phyloP scores from a whole-genome alignment of 2,113 vertebrate species.

The Menura novaehollandiae region DNA sequence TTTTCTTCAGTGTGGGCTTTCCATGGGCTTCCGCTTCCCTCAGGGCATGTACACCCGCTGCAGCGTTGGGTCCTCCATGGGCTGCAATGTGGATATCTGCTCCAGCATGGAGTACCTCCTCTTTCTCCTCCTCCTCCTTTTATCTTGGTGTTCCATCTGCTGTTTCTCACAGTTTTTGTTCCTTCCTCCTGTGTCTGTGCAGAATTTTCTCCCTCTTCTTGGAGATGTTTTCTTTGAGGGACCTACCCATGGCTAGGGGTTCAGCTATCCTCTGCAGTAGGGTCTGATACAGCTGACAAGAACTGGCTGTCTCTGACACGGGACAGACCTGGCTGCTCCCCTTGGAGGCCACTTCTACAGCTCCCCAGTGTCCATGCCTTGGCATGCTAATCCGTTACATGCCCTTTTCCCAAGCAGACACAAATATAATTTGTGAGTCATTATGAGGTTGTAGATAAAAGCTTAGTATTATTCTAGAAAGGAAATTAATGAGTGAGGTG shows the following conservation, averaged over 20 bases:
- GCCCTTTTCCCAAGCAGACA: neutral
- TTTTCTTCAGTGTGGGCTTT: neutral
- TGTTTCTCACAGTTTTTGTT: neutral
- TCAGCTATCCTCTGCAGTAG: accelerated
- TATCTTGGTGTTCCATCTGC: neutral
- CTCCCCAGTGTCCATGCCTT: accelerated
- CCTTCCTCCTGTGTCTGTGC: neutral
- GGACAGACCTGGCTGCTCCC: neutral
- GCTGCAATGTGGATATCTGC: neutral
- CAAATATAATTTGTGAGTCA: neutral
- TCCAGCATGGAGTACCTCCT: neutral
- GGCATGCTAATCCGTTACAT: neutral
- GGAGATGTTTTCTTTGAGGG: accelerated
- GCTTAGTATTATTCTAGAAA: neutral
- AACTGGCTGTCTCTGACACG: accelerated
- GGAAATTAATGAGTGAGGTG: neutral
- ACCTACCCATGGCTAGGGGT: accelerated
- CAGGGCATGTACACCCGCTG: neutral
- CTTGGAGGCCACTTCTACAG: neutral
- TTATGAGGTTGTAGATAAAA: neutral
- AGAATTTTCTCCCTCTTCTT: neutral
- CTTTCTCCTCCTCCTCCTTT: neutral
- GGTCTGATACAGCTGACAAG: neutral
- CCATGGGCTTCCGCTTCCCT: neutral
- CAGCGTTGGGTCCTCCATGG: accelerated